Conservation (phyloP, 2,113 vertebrate genomes). For the Emydura subglobosa region DNA sequence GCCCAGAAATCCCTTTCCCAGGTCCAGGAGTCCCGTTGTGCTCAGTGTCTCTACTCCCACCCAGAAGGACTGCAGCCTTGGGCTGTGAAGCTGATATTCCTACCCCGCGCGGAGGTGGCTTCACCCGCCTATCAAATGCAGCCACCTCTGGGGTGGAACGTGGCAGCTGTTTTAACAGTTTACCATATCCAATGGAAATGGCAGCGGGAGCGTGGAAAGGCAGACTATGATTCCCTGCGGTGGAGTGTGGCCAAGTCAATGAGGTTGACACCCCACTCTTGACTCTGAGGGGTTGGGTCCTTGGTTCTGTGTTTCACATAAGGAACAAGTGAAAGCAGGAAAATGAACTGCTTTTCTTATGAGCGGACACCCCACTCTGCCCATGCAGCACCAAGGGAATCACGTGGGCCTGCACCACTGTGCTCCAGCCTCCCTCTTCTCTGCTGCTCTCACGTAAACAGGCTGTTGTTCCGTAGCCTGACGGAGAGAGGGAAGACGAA, state of each 20-base stretch:
- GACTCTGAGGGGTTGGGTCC: not conserved
- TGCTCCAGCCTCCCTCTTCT: not conserved
- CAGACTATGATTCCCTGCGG: not conserved
- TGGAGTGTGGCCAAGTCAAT: not conserved
- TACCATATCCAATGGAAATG: not conserved
- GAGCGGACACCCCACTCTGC: not conserved
- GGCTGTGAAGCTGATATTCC: accelerated
- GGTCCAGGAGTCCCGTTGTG: not conserved
- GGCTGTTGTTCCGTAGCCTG: not conserved
- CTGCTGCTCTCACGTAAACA: not conserved
- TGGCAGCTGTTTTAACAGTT: not conserved
- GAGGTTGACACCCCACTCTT: not conserved
- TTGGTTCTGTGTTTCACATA: not conserved
- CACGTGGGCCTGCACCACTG: not conserved
- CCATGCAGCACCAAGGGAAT: not conserved
- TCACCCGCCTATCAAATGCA: not conserved
- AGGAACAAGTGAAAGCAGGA: not conserved
- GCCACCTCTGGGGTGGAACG: not conserved
- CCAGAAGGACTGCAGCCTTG: not conserved
- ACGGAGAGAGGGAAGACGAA: not conserved
- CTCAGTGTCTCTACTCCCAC: not conserved
- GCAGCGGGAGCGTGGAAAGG: not conserved
- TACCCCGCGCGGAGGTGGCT: not conserved
- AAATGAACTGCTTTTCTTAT: not conserved
- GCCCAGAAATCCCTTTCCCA: not conserved